A percentile compares a stretch with the other conserved stretches of the same genome.
Conservation (phyloP, 1,140 invertebrate genomes). For the Papilio polyxenes region DNA sequence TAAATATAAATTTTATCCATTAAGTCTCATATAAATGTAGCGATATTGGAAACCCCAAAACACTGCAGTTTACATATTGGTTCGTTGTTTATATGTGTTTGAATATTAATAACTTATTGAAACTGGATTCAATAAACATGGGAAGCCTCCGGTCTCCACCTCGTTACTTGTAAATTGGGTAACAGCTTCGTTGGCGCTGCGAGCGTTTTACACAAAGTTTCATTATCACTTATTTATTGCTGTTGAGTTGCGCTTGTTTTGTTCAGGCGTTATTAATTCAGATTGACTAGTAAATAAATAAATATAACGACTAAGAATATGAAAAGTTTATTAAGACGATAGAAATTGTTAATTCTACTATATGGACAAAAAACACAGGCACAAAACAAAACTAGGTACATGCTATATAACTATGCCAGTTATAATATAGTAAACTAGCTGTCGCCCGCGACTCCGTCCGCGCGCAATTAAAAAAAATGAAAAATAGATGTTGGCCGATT, state of each 20-base stretch:
- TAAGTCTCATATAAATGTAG: too few species aligned
- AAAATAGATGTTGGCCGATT: too few species aligned
- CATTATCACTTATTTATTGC: slow-evolving; percentile 53
- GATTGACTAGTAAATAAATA: slow-evolving; percentile 27
- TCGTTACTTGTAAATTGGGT: slow-evolving; percentile 45
- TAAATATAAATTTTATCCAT: too few species aligned
- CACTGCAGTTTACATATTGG: background rate
- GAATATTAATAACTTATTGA: slow-evolving; percentile 24
- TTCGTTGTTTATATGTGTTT: background rate
- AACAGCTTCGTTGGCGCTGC: slow-evolving; percentile 45
- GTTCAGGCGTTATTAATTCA: slow-evolving; percentile 43
- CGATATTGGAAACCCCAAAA: too few species aligned
- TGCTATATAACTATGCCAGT: background rate
- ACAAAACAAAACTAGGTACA: background rate
- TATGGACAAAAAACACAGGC: background rate
- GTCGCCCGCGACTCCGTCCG: too few species aligned
- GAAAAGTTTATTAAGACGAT: background rate
- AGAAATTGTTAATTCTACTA: background rate
- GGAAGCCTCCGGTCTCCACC: background rate
- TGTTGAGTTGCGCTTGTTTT: slow-evolving; percentile 40
- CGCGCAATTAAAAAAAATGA: too few species aligned
- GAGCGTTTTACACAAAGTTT: slow-evolving; percentile 50
- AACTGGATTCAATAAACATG: slow-evolving; percentile 32
- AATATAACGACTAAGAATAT: background rate
- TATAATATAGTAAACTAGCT: too few species aligned